Evolutionary conservation across 2,888 invertebrate species (phyloP).

Genomic region (Asteroscopus sphinx): DNA sequence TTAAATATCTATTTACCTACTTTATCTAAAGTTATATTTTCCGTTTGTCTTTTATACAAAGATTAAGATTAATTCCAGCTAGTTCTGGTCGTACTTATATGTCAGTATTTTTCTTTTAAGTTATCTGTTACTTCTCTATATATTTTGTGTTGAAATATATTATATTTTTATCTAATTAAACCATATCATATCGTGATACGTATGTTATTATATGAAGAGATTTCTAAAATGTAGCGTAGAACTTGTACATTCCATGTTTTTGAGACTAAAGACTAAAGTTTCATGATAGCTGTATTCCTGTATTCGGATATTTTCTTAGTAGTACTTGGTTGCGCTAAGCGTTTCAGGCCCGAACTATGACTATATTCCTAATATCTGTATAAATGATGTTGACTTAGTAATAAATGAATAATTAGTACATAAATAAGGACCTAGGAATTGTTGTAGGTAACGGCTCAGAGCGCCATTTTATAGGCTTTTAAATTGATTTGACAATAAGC

Average conservation of each 20-base stretch:
- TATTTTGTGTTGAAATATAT: conserved; percentile 54
- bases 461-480: conserved; percentile 70
- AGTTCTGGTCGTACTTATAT: conserved; percentile 75
- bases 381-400: conserved; percentile 69
- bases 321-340: conserved; percentile 48
- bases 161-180: conserved; percentile 65
- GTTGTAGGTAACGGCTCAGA: conserved; percentile 60
- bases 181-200: conserved; percentile 81
- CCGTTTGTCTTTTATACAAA: conserved; percentile 50
- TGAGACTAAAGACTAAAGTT: conserved; percentile 55
- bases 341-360: conserved; percentile 48
- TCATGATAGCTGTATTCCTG: conserved; percentile 38
- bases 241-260: conserved; percentile 65
- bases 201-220: conserved; percentile 65
- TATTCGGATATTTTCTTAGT: conserved; percentile 35
- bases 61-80: conserved; percentile 51
- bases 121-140: conserved; percentile 55
- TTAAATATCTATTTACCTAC: conserved; percentile 53
- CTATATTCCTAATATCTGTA: conserved; percentile 67
- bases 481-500: conserved; percentile 88
- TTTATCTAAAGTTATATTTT: conserved; percentile 55
- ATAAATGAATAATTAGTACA: conserved; percentile 75
- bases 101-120: conserved; percentile 65
- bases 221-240: conserved; percentile 61
- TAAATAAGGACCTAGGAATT: conserved; percentile 77